These are phyloP conservation scores for Ganaspis sp. DNA, from an alignment of 1,140 invertebrate genomes.

Conservation along the genomic window DNA sequence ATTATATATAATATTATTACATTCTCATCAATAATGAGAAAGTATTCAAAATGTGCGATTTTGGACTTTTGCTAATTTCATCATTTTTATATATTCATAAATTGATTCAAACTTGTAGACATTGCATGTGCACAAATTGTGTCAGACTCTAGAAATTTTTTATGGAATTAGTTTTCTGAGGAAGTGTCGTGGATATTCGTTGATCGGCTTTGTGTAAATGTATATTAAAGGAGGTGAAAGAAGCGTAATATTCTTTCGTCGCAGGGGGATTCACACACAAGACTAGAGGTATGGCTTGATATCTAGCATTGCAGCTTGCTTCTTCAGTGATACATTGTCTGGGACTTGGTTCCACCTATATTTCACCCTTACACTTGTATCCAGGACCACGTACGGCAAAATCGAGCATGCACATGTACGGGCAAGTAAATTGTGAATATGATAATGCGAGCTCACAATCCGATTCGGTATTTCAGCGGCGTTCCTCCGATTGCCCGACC, in stretches of 20 bases:
- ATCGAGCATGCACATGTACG: conserved; percentile 59
- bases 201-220: neutral
- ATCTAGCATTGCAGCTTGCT: conserved; percentile 33
- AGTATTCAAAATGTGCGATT: no score
- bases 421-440: conserved; percentile 72
- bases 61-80: no score
- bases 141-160: neutral
- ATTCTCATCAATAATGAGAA: no score
- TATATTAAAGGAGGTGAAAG: neutral
- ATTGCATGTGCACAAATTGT: no score
- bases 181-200: neutral
- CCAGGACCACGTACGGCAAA: conserved; percentile 53
- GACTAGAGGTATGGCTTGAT: conserved; percentile 45
- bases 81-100: no score
- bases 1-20: no score
- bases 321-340: conserved; percentile 19
- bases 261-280: conserved; percentile 29
- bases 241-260: conserved; percentile 24
- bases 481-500: conserved; percentile 70
- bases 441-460: conserved; percentile 71
- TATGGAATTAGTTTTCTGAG: neutral
- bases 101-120: no score
- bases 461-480: conserved; percentile 73
- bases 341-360: conserved; percentile 53
- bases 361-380: conserved; percentile 52